Conservation (phyloP, 2,888 invertebrate species). For the Caenorhabditis zanzibari region DNA sequence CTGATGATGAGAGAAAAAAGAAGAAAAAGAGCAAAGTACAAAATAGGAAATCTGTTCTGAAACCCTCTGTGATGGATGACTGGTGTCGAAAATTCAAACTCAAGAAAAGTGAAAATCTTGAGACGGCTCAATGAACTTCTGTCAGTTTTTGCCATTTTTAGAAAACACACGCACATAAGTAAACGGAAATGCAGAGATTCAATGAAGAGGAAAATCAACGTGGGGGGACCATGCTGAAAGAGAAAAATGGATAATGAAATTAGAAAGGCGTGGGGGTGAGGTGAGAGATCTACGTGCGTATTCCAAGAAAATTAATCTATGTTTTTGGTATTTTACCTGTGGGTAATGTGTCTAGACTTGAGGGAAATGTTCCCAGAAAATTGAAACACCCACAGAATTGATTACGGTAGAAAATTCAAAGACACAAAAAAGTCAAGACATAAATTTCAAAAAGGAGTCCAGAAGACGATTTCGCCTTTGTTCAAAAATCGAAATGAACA, state of each 20-base stretch:
- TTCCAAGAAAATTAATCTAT: background rate
- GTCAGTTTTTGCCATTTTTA: conserved; percentile 20
- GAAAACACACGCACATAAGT: conserved; percentile 5
- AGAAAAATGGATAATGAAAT: conserved; percentile 60
- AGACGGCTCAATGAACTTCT: conserved; percentile 60
- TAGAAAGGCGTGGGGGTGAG: conserved; percentile 28
- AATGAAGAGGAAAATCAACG: conserved; percentile 56
- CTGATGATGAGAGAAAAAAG: background rate
- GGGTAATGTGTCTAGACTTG: background rate
- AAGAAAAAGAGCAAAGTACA: conserved; percentile 6
- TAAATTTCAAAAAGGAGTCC: background rate
- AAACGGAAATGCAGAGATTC: conserved; percentile 30
- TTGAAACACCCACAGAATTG: background rate
- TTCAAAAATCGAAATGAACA: background rate
- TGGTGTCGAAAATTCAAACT: conserved; percentile 37
- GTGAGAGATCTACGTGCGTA: conserved; percentile 15
- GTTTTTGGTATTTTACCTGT: conserved; percentile 7
- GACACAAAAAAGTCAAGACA: too few species aligned
- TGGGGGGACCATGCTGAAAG: conserved; percentile 33
- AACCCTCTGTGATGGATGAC: conserved; percentile 49
- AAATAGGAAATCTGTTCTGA: conserved; percentile 11
- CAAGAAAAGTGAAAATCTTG: conserved; percentile 36
- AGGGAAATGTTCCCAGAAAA: background rate
- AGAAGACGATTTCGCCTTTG: background rate
- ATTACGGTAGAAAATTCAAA: background rate